phyloP scores from a whole-genome alignment of 2,888 invertebrate species.

The Cephus nigrinus region DNA sequence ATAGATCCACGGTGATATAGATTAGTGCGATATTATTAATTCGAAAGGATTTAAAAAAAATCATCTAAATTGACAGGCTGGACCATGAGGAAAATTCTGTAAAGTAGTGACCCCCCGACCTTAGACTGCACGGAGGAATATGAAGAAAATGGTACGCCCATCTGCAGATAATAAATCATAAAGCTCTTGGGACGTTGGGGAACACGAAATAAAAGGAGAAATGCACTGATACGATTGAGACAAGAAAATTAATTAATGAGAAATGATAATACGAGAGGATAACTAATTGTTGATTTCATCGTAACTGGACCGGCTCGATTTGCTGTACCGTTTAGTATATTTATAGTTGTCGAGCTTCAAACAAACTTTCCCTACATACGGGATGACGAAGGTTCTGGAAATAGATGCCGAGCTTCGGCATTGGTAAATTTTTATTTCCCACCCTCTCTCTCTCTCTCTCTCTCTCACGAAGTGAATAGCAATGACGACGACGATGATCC shows the following conservation, averaged over 20 bases:
- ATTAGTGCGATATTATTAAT: no score
- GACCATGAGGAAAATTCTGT: background rate
- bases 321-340: background rate
- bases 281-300: conserved; percentile 17
- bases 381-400: background rate
- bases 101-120: background rate
- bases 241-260: background rate
- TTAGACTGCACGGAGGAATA: background rate
- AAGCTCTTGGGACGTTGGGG: background rate
- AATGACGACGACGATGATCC: background rate
- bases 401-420: background rate
- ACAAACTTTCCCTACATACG: background rate
- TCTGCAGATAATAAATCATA: background rate
- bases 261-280: conserved; percentile 1
- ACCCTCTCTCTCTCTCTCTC: background rate
- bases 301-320: conserved; percentile 2
- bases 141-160: background rate
- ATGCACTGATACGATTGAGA: background rate
- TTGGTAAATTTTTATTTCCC: background rate
- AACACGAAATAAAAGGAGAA: no score
- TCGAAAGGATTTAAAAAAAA: background rate
- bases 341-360: background rate
- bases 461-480: background rate
- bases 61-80: background rate
- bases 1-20: no score